phyloP scores from a whole-genome alignment of 2,797 vertebrate species.

The Neoniphon sammara region DNA sequence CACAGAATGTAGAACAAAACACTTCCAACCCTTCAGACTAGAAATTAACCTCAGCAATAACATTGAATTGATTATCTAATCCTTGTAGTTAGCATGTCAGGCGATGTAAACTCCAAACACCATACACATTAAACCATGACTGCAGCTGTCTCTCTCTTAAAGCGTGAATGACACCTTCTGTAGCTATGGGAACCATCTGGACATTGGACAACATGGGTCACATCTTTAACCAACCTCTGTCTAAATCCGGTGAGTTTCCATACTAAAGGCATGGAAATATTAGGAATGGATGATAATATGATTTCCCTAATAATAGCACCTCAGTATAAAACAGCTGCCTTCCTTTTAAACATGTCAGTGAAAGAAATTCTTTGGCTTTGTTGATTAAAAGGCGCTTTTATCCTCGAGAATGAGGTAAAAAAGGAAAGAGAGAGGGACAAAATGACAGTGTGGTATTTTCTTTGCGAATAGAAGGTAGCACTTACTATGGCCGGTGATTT shows the following conservation, averaged over 20 bases:
- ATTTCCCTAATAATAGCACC: not conserved
- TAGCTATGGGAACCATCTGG: no score
- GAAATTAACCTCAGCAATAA: constrained; percentile 25
- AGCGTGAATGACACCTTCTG: not conserved
- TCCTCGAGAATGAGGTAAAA: no score
- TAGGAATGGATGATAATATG: not conserved
- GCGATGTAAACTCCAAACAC: not conserved
- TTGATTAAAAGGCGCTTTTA: not conserved
- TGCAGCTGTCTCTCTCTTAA: not conserved
- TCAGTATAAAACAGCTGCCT: not conserved
- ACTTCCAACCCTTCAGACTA: not conserved
- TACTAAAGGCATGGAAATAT: not conserved
- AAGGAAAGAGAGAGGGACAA: not conserved
- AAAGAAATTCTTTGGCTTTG: not conserved
- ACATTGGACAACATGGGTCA: not conserved
- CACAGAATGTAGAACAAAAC: no score
- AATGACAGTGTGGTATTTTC: not conserved
- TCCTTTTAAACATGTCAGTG: not conserved
- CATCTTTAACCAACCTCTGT: not conserved
- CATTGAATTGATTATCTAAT: constrained; percentile 1
- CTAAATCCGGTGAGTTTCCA: not conserved
- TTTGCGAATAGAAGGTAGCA: not conserved
- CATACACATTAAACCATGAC: not conserved
- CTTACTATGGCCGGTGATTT: not conserved
- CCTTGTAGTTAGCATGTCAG: not conserved